These are phyloP conservation scores for Schlechtendalia chinensis DNA, from an alignment of 1,140 invertebrate genomes.

Conservation along the genomic window DNA sequence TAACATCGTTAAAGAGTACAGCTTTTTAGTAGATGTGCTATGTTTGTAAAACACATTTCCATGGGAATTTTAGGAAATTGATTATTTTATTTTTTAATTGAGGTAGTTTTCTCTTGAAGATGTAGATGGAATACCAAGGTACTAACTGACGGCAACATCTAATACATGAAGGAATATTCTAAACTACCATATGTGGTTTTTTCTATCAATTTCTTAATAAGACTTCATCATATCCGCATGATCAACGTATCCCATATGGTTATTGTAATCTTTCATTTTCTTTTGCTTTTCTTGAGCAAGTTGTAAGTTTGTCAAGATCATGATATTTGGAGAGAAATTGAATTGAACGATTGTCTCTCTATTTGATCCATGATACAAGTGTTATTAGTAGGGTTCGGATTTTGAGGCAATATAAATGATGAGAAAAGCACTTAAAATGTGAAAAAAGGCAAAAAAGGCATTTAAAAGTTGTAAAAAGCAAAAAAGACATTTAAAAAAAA, in stretches of 20 bases:
- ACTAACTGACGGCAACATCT: conserved; percentile 53
- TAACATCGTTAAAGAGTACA: not conserved
- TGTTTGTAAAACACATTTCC: conserved; percentile 2
- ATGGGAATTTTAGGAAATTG: not conserved
- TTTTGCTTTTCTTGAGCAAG: not conserved
- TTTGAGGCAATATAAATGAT: too few species aligned
- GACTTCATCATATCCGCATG: conserved; percentile 53
- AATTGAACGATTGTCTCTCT: too few species aligned
- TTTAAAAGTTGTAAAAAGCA: not conserved
- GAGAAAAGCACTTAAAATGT: too few species aligned
- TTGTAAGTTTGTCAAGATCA: not conserved
- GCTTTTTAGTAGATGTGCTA: not conserved
- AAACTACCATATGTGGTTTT: conserved; percentile 54
- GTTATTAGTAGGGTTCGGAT: too few species aligned
- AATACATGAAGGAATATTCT: conserved; percentile 54
- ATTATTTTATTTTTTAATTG: not conserved
- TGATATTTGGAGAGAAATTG: not conserved
- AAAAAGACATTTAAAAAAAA: not conserved
- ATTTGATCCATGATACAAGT: too few species aligned
- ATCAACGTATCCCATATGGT: conserved; percentile 52
- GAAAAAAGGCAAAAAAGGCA: too few species aligned
- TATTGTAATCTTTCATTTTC: not conserved
- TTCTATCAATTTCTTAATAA: conserved; percentile 52
- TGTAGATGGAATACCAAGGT: not conserved
- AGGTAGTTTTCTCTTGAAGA: not conserved